A percentile compares a stretch with the other conserved stretches of the same genome.
Evolutionary conservation across 2,797 vertebrate species (phyloP).

Genomic region (Corythornis leucogaster): DNA sequence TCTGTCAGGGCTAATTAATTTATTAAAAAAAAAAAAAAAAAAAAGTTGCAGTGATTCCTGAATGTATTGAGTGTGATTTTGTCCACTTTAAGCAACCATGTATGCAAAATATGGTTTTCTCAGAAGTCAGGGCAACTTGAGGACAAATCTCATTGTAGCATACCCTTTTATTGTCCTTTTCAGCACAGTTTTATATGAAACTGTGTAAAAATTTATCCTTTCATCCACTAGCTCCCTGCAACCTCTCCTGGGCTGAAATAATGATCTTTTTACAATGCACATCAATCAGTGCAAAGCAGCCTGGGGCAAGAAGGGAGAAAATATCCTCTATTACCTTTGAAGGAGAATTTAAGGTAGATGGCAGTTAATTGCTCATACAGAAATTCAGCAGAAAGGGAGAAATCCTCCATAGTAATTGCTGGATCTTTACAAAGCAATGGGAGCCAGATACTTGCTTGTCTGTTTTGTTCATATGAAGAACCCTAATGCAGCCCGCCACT

Average conservation of each 20-base stretch:
- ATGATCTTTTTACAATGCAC: neutral
- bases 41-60: neutral
- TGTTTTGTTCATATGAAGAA: neutral
- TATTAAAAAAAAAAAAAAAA: neutral
- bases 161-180: neutral
- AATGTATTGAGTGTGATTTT: neutral
- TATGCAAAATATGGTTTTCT: neutral
- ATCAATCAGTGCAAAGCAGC: neutral
- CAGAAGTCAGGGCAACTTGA: neutral
- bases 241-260: constrained; percentile 1
- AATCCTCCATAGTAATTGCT: neutral
- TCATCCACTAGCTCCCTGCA: neutral
- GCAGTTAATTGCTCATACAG: neutral
- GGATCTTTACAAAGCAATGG: neutral
- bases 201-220: neutral
- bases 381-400: neutral
- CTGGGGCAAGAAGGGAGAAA: neutral
- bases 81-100: neutral
- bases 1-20: neutral
- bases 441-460: neutral
- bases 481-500: neutral
- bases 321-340: neutral
- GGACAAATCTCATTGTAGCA: neutral
- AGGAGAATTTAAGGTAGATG: constrained; percentile 1
- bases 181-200: neutral